Percentiles rank a stretch among this genome's conserved stretches.
phyloP scores from a whole-genome alignment of 2,888 invertebrate species.

The Spilarctia lutea region DNA sequence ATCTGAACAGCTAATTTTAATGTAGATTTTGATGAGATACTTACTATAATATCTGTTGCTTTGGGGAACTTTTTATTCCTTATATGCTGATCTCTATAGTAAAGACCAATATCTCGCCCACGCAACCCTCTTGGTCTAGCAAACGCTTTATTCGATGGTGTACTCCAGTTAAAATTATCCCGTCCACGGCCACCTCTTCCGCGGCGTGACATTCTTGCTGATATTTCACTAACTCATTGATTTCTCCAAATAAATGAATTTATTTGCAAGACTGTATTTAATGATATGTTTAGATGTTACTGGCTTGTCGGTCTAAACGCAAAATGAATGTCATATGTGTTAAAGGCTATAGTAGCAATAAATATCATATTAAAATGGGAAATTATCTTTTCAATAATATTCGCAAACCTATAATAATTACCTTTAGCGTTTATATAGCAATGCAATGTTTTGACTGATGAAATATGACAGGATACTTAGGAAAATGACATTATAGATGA shows the following conservation, averaged over 20 bases:
- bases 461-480: too few species aligned
- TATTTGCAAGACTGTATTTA: neutral
- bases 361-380: neutral
- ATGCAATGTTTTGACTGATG: neutral
- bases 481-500: too few species aligned
- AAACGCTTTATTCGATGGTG: slow-evolving; percentile 17
- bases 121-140: slow-evolving; percentile 82
- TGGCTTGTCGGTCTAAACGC: neutral
- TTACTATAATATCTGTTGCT: slow-evolving; percentile 41
- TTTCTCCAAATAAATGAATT: neutral
- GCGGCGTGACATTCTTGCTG: slow-evolving; percentile 35
- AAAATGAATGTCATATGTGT: neutral
- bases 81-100: slow-evolving; percentile 58
- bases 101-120: slow-evolving; percentile 73
- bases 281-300: neutral
- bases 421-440: neutral
- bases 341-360: neutral
- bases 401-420: neutral
- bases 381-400: neutral
- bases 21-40: slow-evolving; percentile 4
- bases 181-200: slow-evolving; percentile 12
- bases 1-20: neutral
- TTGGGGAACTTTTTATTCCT: slow-evolving; percentile 20
- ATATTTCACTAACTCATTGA: neutral
- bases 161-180: slow-evolving; percentile 33